phyloP scores from a whole-genome alignment of 2,888 invertebrate species.

The Microctonus brassicae region DNA sequence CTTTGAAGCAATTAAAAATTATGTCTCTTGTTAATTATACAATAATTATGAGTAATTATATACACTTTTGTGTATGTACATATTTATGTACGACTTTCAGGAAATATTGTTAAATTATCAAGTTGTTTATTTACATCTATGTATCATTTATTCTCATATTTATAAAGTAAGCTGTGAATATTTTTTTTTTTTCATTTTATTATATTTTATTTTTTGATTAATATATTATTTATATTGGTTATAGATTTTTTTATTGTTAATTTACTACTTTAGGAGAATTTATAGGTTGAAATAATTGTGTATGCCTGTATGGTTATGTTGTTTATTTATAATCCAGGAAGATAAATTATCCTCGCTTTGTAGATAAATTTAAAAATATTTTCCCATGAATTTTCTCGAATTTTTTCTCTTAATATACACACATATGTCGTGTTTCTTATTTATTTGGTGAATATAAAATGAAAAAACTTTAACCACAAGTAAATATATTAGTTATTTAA shows the following conservation, averaged over 20 bases:
- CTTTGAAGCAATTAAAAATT: slow-evolving; percentile 26
- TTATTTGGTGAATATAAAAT: not conserved
- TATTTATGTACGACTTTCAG: too few species aligned
- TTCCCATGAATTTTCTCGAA: not conserved
- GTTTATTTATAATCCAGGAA: not conserved
- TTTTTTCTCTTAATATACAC: not conserved
- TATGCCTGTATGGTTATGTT: not conserved
- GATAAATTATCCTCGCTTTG: not conserved
- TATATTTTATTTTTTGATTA: not conserved
- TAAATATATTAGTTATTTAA: too few species aligned
- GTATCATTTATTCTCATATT: not conserved
- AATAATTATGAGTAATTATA: slow-evolving; percentile 6
- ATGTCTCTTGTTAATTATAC: slow-evolving; percentile 7
- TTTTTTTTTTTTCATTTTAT: not conserved
- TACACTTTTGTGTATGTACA: slow-evolving; percentile 15
- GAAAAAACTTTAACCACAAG: not conserved
- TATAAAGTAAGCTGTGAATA: not conserved
- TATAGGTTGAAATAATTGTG: not conserved
- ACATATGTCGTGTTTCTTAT: not conserved
- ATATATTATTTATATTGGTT: not conserved
- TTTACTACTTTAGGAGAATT: too few species aligned
- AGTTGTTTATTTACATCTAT: too few species aligned
- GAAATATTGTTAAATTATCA: too few species aligned
- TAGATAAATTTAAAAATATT: not conserved
- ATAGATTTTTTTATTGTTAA: not conserved